A percentile compares a stretch with the other conserved stretches of the same genome.
phyloP scores from a whole-genome alignment of 1,140 invertebrate species.

The Oscheius sp. region DNA sequence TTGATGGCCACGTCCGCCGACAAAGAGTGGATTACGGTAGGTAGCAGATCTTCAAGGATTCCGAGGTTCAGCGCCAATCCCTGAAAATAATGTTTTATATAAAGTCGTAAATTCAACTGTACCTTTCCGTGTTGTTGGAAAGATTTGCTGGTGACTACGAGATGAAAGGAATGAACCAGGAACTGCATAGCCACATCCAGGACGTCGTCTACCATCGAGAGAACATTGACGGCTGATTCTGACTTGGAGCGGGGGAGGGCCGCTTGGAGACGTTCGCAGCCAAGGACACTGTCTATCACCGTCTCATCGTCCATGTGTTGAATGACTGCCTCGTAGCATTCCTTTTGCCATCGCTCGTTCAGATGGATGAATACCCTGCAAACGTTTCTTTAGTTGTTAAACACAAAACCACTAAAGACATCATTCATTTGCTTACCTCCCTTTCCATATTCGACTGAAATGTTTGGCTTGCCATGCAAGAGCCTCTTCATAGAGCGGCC shows the following conservation, averaged over 20 bases:
- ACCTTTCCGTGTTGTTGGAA: constrained; percentile 51
- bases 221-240: constrained; percentile 38
- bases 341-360: constrained; percentile 51
- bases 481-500: constrained; percentile 30
- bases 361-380: constrained; percentile 55
- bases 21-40: constrained; percentile 51
- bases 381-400: neutral
- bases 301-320: constrained; percentile 49
- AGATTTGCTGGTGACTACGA: constrained; percentile 48
- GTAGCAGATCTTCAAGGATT: constrained; percentile 54
- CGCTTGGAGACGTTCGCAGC: constrained; percentile 55
- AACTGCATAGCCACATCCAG: constrained; percentile 57
- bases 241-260: constrained; percentile 47
- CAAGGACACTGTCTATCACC: constrained; percentile 52
- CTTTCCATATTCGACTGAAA: constrained; percentile 58
- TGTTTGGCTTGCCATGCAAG: constrained; percentile 51
- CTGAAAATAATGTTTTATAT: constrained; percentile 36
- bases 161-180: constrained; percentile 47
- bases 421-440: constrained; percentile 23
- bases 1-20: constrained; percentile 51
- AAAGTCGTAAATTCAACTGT: constrained; percentile 36
- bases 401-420: constrained; percentile 1
- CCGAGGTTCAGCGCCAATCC: constrained; percentile 56
- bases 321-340: constrained; percentile 50
- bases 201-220: constrained; percentile 44